Conservation (phyloP, 2,797 vertebrate genomes). For the Acanthurus tractus region DNA sequence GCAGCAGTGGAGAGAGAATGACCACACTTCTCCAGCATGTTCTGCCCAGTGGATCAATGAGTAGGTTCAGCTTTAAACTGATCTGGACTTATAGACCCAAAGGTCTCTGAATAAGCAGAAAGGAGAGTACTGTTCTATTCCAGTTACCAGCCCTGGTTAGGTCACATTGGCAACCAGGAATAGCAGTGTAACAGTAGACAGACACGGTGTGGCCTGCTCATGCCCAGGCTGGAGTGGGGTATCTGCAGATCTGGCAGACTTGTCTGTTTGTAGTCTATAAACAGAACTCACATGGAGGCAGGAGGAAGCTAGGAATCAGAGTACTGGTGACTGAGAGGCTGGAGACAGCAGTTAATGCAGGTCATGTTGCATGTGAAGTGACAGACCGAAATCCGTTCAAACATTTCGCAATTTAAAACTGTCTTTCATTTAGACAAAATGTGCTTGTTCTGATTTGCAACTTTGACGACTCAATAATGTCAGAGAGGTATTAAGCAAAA, state of each 20-base stretch:
- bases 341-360: slow-evolving; percentile 52
- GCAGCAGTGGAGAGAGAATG: background rate
- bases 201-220: slow-evolving; percentile 59
- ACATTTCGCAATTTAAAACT: background rate
- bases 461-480: rapidly evolving
- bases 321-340: slow-evolving; percentile 12
- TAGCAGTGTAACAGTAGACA: slow-evolving; percentile 86
- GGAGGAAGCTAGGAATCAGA: slow-evolving; percentile 18
- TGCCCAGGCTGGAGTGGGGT: slow-evolving; percentile 54
- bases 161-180: slow-evolving; percentile 82
- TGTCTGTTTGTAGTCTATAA: slow-evolving; percentile 75
- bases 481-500: rapidly evolving
- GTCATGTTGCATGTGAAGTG: background rate
- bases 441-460: rapidly evolving
- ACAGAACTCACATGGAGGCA: slow-evolving; percentile 66
- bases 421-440: background rate
- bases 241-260: slow-evolving; percentile 59
- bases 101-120: slow-evolving; percentile 36
- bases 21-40: background rate
- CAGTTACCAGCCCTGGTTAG: slow-evolving; percentile 58
- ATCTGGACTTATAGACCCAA: background rate
- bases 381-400: slow-evolving; percentile 6
- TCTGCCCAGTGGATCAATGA: background rate
- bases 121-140: slow-evolving; percentile 50
- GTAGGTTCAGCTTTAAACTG: background rate